phyloP scores from a whole-genome alignment of 2,888 invertebrate genomes.

The Zygogramma bicolorata region DNA sequence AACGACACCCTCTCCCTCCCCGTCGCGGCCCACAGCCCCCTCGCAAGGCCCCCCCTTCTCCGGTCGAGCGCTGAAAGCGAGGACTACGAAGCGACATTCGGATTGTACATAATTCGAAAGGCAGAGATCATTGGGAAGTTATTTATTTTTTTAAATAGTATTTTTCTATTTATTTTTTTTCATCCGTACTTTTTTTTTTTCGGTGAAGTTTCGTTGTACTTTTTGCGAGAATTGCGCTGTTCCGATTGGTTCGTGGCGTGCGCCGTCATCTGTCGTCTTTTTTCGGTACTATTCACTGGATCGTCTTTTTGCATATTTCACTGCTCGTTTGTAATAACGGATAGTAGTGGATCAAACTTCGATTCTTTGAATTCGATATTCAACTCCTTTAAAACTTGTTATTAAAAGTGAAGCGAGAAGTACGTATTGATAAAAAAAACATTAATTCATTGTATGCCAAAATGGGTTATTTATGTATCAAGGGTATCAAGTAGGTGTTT shows the following conservation, averaged over 20 bases:
- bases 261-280: neutral
- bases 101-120: conserved; percentile 37
- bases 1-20: conserved; percentile 10
- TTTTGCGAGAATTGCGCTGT: neutral
- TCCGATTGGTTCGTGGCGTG: neutral
- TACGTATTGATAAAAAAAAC: too few species aligned
- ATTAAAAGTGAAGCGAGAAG: too few species aligned
- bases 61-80: neutral
- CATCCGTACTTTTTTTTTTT: neutral
- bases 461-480: too few species aligned
- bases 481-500: too few species aligned
- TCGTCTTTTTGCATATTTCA: neutral
- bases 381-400: too few species aligned
- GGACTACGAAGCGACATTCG: conserved; percentile 1
- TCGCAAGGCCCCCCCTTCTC: neutral
- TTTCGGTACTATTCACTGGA: neutral
- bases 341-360: too few species aligned
- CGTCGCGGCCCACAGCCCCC: neutral
- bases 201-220: neutral
- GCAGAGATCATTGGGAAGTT: conserved; percentile 37
- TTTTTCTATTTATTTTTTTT: conserved; percentile 15
- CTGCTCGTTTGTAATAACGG: too few species aligned
- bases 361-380: too few species aligned
- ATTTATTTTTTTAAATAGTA: conserved; percentile 41
- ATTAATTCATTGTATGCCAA: too few species aligned